These are phyloP conservation scores for Phoeniculus purpureus DNA, from an alignment of 2,797 vertebrate genomes.

Conservation along the genomic window DNA sequence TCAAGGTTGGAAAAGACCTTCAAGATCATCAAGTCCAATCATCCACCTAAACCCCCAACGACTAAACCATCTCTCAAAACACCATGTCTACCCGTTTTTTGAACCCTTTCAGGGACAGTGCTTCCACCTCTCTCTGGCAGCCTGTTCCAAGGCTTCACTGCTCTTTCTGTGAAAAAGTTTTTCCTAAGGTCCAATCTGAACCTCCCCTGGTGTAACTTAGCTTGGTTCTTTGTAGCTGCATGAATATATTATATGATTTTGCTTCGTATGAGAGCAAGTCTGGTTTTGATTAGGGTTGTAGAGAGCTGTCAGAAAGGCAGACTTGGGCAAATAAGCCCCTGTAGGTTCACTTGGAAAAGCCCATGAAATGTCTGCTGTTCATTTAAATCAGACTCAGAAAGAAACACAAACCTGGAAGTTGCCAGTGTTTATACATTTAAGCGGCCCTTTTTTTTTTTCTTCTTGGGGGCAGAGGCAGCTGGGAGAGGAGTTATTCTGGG, in stretches of 20 bases:
- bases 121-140: too few species aligned
- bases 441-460: slow-evolving; percentile 43
- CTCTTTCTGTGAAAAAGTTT: too few species aligned
- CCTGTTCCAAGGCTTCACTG: too few species aligned
- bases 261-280: slow-evolving; percentile 50
- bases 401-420: slow-evolving; percentile 62
- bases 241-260: slow-evolving; percentile 39
- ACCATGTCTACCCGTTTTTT: too few species aligned
- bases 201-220: background rate
- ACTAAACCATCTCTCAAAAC: too few species aligned
- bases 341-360: slow-evolving; percentile 63
- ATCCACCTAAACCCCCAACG: too few species aligned
- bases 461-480: background rate
- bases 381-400: slow-evolving; percentile 67
- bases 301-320: slow-evolving; percentile 65
- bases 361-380: slow-evolving; percentile 69
- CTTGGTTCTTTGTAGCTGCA: slow-evolving; percentile 39
- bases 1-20: too few species aligned
- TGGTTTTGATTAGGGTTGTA: slow-evolving; percentile 75
- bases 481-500: slow-evolving; percentile 18
- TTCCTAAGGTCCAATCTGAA: too few species aligned
- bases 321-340: slow-evolving; percentile 63
- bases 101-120: too few species aligned
- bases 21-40: too few species aligned
- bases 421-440: slow-evolving; percentile 65